Evolutionary conservation across 2,888 invertebrate genomes (phyloP).

Genomic region (Apodemia duryi): DNA sequence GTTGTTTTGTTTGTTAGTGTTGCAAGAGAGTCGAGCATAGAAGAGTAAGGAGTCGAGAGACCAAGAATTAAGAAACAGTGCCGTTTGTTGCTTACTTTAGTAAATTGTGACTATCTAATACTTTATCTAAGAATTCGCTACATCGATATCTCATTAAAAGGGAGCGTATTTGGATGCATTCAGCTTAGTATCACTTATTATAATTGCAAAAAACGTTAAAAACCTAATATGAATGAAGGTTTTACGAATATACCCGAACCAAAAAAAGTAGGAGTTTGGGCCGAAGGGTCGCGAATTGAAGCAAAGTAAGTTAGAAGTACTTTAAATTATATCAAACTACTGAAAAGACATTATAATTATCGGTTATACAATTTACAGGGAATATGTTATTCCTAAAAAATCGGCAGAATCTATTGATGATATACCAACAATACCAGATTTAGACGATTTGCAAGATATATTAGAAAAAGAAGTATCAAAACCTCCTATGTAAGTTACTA

Average conservation of each 20-base stretch:
- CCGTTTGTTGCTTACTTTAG: too few species aligned
- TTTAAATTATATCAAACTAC: conserved; percentile 6
- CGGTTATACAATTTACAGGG: conserved; percentile 44
- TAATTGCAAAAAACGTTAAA: not conserved
- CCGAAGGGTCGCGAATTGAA: conserved; percentile 65
- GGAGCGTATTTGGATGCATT: not conserved
- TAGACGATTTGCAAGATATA: conserved; percentile 69
- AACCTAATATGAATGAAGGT: conserved; percentile 48
- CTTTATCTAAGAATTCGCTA: too few species aligned
- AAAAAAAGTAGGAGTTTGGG: conserved; percentile 69
- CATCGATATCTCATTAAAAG: too few species aligned
- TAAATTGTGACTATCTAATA: too few species aligned
- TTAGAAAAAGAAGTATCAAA: conserved; percentile 65
- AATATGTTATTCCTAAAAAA: conserved; percentile 64
- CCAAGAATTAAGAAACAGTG: too few species aligned
- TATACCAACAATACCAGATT: conserved; percentile 72
- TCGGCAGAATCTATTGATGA: conserved; percentile 66
- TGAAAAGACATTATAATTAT: not conserved
- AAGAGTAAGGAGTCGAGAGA: too few species aligned
- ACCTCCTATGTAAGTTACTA: conserved; percentile 52
- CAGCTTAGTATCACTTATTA: not conserved
- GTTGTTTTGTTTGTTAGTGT: too few species aligned
- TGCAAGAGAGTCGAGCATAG: too few species aligned
- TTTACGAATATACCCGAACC: conserved; percentile 56
- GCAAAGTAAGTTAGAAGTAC: conserved; percentile 50